These are phyloP conservation scores for Pachypanchax playfairii DNA, from an alignment of 2,113 vertebrate genomes.

Conservation along the genomic window DNA sequence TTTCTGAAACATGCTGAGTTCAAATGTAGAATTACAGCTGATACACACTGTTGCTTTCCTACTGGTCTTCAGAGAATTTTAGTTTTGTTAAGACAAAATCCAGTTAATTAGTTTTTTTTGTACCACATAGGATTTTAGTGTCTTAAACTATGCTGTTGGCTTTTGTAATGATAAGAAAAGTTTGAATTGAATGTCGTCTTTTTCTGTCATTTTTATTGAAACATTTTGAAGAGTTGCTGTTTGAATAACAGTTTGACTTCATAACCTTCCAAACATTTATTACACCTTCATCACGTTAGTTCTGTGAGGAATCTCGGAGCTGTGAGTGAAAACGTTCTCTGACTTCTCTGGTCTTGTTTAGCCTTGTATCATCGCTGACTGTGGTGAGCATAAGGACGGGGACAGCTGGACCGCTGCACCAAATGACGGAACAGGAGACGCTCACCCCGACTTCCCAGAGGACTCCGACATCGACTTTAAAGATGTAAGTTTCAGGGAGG, in stretches of 20 bases:
- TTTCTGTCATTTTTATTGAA: too few species aligned
- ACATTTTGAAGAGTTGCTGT: not conserved
- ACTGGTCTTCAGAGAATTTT: too few species aligned
- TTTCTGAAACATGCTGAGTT: not conserved
- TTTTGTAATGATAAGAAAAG: too few species aligned
- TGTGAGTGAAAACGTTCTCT: not conserved
- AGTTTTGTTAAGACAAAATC: too few species aligned
- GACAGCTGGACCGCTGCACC: slow-evolving; percentile 84
- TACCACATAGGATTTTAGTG: too few species aligned
- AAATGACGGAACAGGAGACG: slow-evolving; percentile 87
- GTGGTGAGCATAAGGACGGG: slow-evolving; percentile 89
- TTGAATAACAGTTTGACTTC: not conserved
- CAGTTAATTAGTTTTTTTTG: too few species aligned
- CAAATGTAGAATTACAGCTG: too few species aligned
- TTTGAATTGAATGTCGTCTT: too few species aligned
- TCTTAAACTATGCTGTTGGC: too few species aligned
- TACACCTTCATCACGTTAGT: not conserved
- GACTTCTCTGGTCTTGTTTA: slow-evolving; percentile 50
- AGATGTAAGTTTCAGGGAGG: slow-evolving; percentile 81
- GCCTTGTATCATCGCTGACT: slow-evolving; percentile 89
- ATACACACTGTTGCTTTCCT: too few species aligned
- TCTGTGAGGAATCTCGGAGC: not conserved
- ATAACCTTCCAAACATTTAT: not conserved
- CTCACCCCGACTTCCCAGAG: slow-evolving; percentile 91
- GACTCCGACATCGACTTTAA: slow-evolving; percentile 90